Conservation (phyloP, 2,797 vertebrate species). For the Arnoldichthys spilopterus region DNA sequence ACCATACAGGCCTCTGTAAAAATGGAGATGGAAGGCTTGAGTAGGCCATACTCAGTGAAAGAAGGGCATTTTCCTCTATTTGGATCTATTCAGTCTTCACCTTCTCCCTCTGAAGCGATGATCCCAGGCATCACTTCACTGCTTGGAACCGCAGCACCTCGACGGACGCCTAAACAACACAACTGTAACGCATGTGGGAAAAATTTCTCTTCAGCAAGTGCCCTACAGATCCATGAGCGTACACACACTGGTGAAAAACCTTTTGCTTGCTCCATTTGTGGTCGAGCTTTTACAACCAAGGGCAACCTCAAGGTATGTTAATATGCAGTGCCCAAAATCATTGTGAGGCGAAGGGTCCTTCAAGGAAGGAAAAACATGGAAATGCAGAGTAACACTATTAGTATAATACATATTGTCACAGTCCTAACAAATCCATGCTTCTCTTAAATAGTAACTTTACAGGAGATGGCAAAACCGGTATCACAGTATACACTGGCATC, state of each 20-base stretch:
- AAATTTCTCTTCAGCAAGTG: slow-evolving; percentile 98
- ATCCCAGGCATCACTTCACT: slow-evolving; percentile 86
- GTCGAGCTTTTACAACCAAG: slow-evolving; percentile 98
- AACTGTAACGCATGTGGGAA: slow-evolving; percentile 96
- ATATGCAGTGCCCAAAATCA: background rate
- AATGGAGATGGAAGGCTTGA: slow-evolving; percentile 89
- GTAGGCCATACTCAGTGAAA: slow-evolving; percentile 79
- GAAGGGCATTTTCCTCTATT: slow-evolving; percentile 84
- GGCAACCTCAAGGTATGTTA: slow-evolving; percentile 93
- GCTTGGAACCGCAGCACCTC: slow-evolving; percentile 85
- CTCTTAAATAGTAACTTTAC: too few relatives aligned
- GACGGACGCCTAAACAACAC: slow-evolving; percentile 94
- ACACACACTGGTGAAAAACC: slow-evolving; percentile 99
- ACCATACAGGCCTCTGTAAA: slow-evolving; percentile 82
- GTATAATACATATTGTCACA: background rate
- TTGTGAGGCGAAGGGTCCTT: background rate
- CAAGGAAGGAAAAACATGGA: background rate
- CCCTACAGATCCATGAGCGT: slow-evolving; percentile 97
- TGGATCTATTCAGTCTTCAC: slow-evolving; percentile 81
- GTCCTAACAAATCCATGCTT: too few relatives aligned
- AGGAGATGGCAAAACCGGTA: too few relatives aligned
- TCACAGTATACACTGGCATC: too few relatives aligned
- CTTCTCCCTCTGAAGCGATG: slow-evolving; percentile 80
- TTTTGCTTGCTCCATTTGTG: slow-evolving; percentile 95
- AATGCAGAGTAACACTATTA: background rate